Conservation (phyloP, 2,888 invertebrate genomes). For the Silvanus unidentatus region DNA sequence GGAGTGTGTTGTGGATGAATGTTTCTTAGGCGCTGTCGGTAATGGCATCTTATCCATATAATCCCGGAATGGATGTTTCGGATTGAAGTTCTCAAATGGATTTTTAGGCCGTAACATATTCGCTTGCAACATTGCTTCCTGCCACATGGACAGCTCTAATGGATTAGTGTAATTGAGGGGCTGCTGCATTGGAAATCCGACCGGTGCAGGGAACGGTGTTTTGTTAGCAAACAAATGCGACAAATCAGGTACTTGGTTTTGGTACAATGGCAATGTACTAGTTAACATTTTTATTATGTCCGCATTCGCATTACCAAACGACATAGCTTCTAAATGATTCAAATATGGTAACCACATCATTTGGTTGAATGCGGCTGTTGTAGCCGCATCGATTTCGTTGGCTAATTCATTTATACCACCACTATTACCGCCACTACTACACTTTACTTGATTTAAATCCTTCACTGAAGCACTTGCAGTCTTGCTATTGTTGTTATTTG, state of each 20-base stretch:
- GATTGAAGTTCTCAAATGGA: constrained; percentile 31
- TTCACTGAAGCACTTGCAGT: constrained; percentile 6
- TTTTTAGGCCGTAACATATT: constrained; percentile 35
- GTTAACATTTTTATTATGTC: constrained; percentile 54
- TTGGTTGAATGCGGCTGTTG: constrained; percentile 63
- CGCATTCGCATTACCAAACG: constrained; percentile 46
- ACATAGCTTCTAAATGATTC: constrained; percentile 57
- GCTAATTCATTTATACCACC: constrained; percentile 43
- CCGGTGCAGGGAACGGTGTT: constrained; percentile 46
- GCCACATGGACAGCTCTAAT: constrained; percentile 62
- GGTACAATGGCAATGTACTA: constrained; percentile 47
- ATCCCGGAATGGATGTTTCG: constrained; percentile 23
- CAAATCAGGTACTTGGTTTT: constrained; percentile 47
- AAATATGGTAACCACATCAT: constrained; percentile 71
- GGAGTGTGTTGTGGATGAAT: background rate
- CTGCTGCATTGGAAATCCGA: constrained; percentile 38
- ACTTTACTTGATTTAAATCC: constrained; percentile 5
- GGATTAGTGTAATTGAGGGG: constrained; percentile 52
- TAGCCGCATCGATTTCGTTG: constrained; percentile 64
- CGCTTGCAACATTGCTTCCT: constrained; percentile 56
- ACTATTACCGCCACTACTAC: constrained; percentile 6
- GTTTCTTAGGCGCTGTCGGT: constrained; percentile 7
- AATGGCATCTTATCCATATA: constrained; percentile 23
- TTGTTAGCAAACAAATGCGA: constrained; percentile 47
- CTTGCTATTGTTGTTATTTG: constrained; percentile 11